Evolutionary conservation across 2,113 vertebrate genomes (phyloP), one percentile per base, ranked within the genome.

Genomic region (Saccopteryx leptura): DNA sequence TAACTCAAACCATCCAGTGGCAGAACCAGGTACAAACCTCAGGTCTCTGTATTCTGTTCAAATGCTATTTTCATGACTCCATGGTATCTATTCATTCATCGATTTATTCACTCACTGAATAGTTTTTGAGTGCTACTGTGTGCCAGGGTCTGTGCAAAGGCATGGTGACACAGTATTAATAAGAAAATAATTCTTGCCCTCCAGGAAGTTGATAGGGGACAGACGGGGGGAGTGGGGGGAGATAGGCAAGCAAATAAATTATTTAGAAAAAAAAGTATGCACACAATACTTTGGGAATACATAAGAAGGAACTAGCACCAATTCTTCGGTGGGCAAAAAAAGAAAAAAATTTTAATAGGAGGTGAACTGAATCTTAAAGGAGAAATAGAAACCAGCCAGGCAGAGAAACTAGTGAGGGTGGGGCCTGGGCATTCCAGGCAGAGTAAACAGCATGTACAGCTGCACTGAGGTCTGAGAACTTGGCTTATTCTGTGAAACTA

Each of bases 31-130:
- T 71, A 60, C 48, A 82, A 92, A 93, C 76, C 15, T 15, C 65
- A 68, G 19, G 33, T 81, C 52, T 92, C 18, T 54, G 5, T 56
- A 14, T 85, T 75, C 15, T 24, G 58, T 69, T 74, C n/a, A 79
- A 83, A 60, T 84, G 12, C 58, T 74, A 24, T 74, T 79, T 91
- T 81, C 60, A 58, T 74, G 63, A 95, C 52, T 84, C 39, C 81
- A 50, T 50, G 50, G 52, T 58, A 82, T 80, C 18, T 7, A 39
- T 61, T 78, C n/a, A 61, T 75, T 96, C n/a, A 65, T 21, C 61
- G 23, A 33, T 31, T 50, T 74, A 54, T 26, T 79, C 33, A 79
- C 56, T 92, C 79, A 84, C 68, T 78, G 31, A 90, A 61, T 89
- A 75, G 88, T 74, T 92, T 95, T 84, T 80, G 54, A 86, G 60